Evolutionary conservation across 2,888 invertebrate species (phyloP).

Genomic region (Thereva unica): DNA sequence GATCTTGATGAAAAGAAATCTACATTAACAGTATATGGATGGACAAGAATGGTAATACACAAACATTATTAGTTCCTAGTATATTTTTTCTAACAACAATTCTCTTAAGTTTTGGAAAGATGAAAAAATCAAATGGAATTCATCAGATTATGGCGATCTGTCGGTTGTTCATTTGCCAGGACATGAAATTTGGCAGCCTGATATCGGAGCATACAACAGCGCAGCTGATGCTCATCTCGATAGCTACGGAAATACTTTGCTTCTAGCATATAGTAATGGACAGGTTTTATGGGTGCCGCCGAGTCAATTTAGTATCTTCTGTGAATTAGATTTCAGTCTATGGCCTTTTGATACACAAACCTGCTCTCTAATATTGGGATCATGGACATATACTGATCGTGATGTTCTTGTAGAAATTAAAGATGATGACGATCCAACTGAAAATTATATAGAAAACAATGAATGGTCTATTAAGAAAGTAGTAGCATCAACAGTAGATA

Average conservation of each 20-base stretch:
- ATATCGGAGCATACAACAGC: conserved; percentile 72
- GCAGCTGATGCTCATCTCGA: conserved; percentile 65
- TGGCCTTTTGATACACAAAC: conserved; percentile 77
- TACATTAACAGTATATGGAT: conserved; percentile 61
- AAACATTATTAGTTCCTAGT: not conserved
- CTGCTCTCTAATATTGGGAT: conserved; percentile 69
- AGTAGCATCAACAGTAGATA: conserved; percentile 48
- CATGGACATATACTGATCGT: conserved; percentile 70
- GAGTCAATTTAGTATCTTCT: conserved; percentile 66
- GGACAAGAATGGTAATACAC: conserved; percentile 63
- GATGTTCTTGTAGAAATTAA: conserved; percentile 59
- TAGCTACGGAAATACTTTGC: conserved; percentile 64
- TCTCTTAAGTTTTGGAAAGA: conserved; percentile 72
- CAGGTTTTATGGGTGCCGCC: conserved; percentile 60
- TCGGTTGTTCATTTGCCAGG: conserved; percentile 65
- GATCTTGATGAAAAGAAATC: conserved; percentile 65
- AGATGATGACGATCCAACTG: conserved; percentile 37
- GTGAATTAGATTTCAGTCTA: conserved; percentile 65
- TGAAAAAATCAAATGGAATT: conserved; percentile 74
- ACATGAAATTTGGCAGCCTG: conserved; percentile 80
- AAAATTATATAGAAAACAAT: conserved; percentile 44
- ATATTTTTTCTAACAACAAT: not conserved
- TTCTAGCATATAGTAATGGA: conserved; percentile 52
- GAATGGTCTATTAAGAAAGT: conserved; percentile 52
- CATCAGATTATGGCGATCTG: conserved; percentile 68